Conservation (phyloP, 23 tunicate genomes). For the Oikopleura vanhoeffeni region DNA sequence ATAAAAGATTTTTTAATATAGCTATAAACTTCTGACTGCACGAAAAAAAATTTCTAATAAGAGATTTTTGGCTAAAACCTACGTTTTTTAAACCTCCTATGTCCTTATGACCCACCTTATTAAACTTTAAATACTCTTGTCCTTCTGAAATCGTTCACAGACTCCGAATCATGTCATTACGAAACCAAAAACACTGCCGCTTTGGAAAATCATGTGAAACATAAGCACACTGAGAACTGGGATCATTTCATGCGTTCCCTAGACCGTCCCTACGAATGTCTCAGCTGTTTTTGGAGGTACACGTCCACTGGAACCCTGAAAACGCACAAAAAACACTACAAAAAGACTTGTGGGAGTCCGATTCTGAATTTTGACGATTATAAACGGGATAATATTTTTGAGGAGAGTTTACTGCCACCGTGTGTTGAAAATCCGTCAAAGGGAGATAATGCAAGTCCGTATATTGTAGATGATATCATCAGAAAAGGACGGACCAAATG, state of each 20-base stretch:
- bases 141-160: too few relatives aligned
- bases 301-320: not conserved
- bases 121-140: too few relatives aligned
- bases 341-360: not conserved
- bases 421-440: not conserved
- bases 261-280: slow-evolving; percentile 11
- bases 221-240: not conserved
- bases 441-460: not conserved
- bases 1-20: too few relatives aligned
- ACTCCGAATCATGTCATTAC: too few relatives aligned
- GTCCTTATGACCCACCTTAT: too few relatives aligned
- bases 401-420: not conserved
- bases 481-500: not conserved
- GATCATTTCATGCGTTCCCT: slow-evolving; percentile 13
- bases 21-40: too few relatives aligned
- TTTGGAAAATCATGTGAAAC: not conserved
- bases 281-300: not conserved
- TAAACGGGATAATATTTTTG: not conserved
- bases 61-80: too few relatives aligned
- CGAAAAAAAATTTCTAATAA: too few relatives aligned
- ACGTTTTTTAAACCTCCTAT: too few relatives aligned
- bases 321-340: not conserved
- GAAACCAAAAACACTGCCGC: too few relatives aligned
- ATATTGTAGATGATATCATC: not conserved
- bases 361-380: not conserved